These are phyloP conservation scores for Atrichornis clamosus DNA, from an alignment of 2,113 vertebrate species.

Conservation along the genomic window DNA sequence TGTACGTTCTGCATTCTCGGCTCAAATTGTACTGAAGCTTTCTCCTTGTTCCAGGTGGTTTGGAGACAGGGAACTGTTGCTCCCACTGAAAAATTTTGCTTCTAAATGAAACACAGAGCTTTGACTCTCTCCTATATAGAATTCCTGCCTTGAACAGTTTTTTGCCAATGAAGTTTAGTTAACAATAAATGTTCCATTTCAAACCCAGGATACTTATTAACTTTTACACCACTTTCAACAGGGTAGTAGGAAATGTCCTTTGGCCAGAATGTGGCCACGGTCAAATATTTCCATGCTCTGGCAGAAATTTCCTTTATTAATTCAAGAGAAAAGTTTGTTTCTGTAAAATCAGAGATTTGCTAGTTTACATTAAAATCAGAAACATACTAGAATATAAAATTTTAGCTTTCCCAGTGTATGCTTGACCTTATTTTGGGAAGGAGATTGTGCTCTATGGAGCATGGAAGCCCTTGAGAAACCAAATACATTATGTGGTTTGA, in stretches of 20 bases:
- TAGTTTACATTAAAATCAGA: not conserved
- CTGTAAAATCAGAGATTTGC: not conserved
- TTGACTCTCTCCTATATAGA: not conserved
- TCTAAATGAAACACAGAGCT: not conserved
- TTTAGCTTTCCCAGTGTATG: not conserved
- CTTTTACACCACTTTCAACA: not conserved
- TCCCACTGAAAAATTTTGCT: not conserved
- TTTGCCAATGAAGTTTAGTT: not conserved
- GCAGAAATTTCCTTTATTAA: not conserved
- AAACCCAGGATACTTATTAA: not conserved
- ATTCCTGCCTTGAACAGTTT: not conserved
- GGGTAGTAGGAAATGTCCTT: not conserved
- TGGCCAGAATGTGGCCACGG: not conserved
- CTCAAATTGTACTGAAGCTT: not conserved
- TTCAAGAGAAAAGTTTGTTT: not conserved
- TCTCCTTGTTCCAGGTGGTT: not conserved
- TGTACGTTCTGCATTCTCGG: not conserved
- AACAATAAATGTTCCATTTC: not conserved
- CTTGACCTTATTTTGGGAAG: not conserved
- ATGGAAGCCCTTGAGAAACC: not conserved
- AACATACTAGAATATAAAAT: too few species aligned
- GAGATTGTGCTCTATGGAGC: not conserved
- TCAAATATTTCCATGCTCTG: not conserved
- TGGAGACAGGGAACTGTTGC: not conserved
- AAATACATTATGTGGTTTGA: not conserved